Evolutionary conservation across 2,113 vertebrate species (phyloP), one percentile per base, ranked within the genome.

Genomic region (Alces alces): DNA sequence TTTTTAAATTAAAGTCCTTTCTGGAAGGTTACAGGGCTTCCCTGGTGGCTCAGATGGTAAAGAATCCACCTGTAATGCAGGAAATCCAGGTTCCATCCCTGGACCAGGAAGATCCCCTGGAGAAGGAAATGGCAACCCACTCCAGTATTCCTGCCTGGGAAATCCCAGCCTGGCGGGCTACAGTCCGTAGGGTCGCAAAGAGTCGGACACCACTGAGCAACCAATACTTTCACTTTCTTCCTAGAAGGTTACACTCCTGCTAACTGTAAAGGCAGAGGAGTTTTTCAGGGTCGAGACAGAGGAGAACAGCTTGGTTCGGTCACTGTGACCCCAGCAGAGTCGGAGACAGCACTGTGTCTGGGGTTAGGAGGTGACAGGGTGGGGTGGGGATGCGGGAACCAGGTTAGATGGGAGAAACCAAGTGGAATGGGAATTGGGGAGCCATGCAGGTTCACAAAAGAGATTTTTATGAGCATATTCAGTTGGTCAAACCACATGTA

Each of bases 321-420:
- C 36, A 2, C 57, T 25, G 28, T 89, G 57, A 61, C 54, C 9
- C 17, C n/a, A 10, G 39, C n/a, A 23, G 45, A 45, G 5, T 21
- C 36, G 30, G 84, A 0, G 0, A 28, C 2, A 7, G 14, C 27
- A 2, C 7, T 17, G 6, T 79, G 17, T 58, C 27, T 60, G 30
- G 45, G 85, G 28, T 45, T 25, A 6, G 33, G 39, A 47, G 54
- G 33, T 70, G 66, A 39, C n/a, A 70, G 66, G n/a, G 66, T 70
- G 9, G n/a, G 66, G 19, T 39, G 66, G 19, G 66, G 19, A 23
- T 73, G 23, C 15, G 16, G 33, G 3, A 28, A 27, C 60, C 1
- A 3, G 30, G 30, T 11, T 50, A 39, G 25, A 4, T 45, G 36
- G 76, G 30, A 45, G 11, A 36, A 39, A 50, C 28, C 73, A 33